Conservation (phyloP, 1,140 invertebrate genomes). For the Mesaphorura yosii region DNA sequence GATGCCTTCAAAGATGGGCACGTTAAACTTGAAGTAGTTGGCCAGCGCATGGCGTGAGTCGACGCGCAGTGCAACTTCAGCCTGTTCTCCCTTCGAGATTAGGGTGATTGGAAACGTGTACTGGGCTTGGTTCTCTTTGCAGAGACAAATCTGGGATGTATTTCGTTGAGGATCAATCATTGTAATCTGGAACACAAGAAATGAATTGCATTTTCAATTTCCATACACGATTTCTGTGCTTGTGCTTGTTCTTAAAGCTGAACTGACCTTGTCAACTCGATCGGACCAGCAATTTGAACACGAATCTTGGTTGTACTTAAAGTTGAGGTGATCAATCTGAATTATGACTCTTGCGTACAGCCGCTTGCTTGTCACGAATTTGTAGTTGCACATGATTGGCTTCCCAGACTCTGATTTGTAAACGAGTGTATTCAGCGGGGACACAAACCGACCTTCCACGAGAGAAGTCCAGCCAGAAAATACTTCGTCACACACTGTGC, state of each 20-base stretch:
- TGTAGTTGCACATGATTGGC: slow-evolving; percentile 58
- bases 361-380: slow-evolving; percentile 65
- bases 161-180: slow-evolving; percentile 24
- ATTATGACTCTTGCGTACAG: slow-evolving; percentile 67
- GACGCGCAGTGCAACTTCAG: slow-evolving; percentile 62
- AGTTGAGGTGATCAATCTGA: slow-evolving; percentile 53
- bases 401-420: slow-evolving; percentile 51
- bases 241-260: slow-evolving; percentile 6
- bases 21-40: slow-evolving; percentile 72
- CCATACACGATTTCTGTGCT: neutral
- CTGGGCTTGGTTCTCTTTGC: slow-evolving; percentile 31
- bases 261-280: slow-evolving; percentile 59
- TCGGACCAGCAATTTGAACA: slow-evolving; percentile 73
- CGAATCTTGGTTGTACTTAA: slow-evolving; percentile 64
- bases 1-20: slow-evolving; percentile 65
- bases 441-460: slow-evolving; percentile 53
- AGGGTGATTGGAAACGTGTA: slow-evolving; percentile 36
- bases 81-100: slow-evolving; percentile 59
- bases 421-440: slow-evolving; percentile 69
- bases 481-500: slow-evolving; percentile 70
- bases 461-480: slow-evolving; percentile 61
- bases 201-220: neutral
- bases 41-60: slow-evolving; percentile 66
- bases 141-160: slow-evolving; percentile 31
- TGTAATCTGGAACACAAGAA: slow-evolving; percentile 16